Percentiles rank a stretch among this genome's conserved stretches.
Conservation (phyloP, 2,113 vertebrate species). For the Menidia beryllina region DNA sequence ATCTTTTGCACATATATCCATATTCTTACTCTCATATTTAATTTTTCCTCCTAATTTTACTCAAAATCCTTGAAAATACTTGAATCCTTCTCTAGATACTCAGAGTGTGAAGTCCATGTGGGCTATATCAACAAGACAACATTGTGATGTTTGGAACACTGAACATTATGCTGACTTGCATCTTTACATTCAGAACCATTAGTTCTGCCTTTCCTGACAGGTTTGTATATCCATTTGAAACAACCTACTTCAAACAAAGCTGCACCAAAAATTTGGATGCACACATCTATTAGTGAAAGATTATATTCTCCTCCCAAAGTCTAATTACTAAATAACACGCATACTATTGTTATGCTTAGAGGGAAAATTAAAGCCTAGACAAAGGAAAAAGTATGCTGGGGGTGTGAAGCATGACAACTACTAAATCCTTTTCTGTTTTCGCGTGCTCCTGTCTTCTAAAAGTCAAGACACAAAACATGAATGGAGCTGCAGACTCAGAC, state of each 20-base stretch:
- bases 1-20: background rate
- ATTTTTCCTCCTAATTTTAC: background rate
- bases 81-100: background rate
- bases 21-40: background rate
- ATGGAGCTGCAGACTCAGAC: conserved; percentile 38
- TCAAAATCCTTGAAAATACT: background rate
- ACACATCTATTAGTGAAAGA: background rate
- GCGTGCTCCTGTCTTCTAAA: conserved; percentile 4
- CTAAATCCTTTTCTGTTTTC: conserved; percentile 35
- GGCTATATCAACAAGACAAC: background rate
- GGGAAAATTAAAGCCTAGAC: conserved; percentile 40
- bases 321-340: conserved; percentile 18
- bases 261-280: background rate
- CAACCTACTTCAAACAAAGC: background rate
- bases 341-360: conserved; percentile 42
- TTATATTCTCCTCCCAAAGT: conserved; percentile 23
- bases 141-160: background rate
- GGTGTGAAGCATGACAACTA: conserved; percentile 42
- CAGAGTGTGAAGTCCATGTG: background rate
- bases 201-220: no score
- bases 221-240: no score
- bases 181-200: background rate
- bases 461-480: conserved; percentile 45
- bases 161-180: background rate
- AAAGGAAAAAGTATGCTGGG: conserved; percentile 35